Conservation (phyloP, 2,888 invertebrate species). For the Thyatira batis region DNA sequence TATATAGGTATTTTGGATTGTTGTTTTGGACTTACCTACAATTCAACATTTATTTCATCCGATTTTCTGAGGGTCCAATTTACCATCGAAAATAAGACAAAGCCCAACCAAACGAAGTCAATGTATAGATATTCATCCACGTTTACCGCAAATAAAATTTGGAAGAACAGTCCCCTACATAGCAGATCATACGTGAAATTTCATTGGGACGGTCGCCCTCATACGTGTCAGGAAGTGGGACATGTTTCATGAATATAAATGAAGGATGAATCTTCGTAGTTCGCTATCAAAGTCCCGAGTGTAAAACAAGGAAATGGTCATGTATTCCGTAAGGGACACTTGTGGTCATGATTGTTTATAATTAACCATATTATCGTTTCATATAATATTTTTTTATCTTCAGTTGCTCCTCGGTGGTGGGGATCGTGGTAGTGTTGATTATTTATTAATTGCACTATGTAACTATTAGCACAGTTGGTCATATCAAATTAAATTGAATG, state of each 20-base stretch:
- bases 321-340: background rate
- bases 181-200: constrained; percentile 5
- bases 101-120: background rate
- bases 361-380: too few relatives aligned
- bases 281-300: background rate
- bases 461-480: too few relatives aligned
- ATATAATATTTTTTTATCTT: too few relatives aligned
- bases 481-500: too few relatives aligned
- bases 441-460: too few relatives aligned
- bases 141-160: constrained; percentile 4
- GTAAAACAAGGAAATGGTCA: background rate
- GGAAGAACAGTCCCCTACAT: constrained; percentile 2
- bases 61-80: too few relatives aligned
- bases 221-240: background rate
- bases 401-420: too few relatives aligned
- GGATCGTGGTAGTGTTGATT: too few relatives aligned
- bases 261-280: background rate
- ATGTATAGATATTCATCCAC: background rate
- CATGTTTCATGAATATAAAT: constrained; percentile 2
- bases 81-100: background rate
- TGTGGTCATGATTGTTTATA: too few relatives aligned
- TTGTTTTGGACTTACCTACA: too few relatives aligned
- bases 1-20: too few relatives aligned
- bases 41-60: too few relatives aligned
- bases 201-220: background rate